Base-by-base conservation (phyloP, 2,888 invertebrate genomes). In the Pristionchus mayeri region DNA sequence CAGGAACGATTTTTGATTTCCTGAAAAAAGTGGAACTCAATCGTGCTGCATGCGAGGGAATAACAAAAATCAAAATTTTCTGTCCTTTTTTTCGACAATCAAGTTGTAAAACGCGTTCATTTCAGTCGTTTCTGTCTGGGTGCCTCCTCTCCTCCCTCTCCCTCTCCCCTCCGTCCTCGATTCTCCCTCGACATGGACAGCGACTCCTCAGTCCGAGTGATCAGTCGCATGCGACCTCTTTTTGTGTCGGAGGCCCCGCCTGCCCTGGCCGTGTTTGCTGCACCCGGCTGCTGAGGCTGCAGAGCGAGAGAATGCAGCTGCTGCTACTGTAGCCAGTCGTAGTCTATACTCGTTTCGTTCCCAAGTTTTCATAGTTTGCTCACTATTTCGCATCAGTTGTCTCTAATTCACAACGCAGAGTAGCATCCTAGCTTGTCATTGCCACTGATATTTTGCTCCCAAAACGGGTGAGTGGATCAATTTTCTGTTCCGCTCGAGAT, bases 201-300 rank as follows among this genome's bases (percentile, higher is more conserved):
- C 7, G n/a, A 7, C 18, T 21, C 79, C 18, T 34, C 79, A 0
- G 27, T 79, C 9, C 30, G 37, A n/a, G 79, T 79, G 18, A 79
- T 54, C 18, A 21, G 16, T 27, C n/a, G 79, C 16, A 79, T 79
- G 79, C 79, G 79, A 21, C 79, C 79, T n/a, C 79, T 79, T 9
- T 79, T 79, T 54, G 79, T 79, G n/a, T 54, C 54, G 11, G 79
- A 79, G 21, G 79, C 79, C 1, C 79, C 79, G 21, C 79, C 79
- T 0, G n/a, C 79, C 0, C 54, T 79, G 30, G 24, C 44, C 13
- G 79, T 79, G 2, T 79, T 79, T 44, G 79, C 79, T 4, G 79
- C 79, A 24, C 67, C 67, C 67, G 30, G 30, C 37, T 37, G 37
- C 37, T 67, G 40, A 67, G 67, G 30, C 40, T 16, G 67, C 34